phyloP scores from a whole-genome alignment of 1,140 invertebrate genomes.

The Micrasema longulum region DNA sequence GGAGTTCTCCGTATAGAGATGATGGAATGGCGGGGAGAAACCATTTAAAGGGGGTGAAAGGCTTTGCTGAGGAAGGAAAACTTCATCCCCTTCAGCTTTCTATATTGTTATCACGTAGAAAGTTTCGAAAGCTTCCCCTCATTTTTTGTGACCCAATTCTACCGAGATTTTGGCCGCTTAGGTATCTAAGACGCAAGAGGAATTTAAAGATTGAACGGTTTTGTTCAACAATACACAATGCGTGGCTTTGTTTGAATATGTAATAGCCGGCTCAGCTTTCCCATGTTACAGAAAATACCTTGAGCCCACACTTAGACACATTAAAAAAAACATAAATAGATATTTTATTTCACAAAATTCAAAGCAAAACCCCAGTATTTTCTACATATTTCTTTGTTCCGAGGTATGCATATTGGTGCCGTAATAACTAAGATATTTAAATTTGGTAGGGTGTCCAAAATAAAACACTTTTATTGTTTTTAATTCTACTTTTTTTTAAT shows the following conservation, averaged over 20 bases:
- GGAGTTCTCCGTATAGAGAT: conserved; percentile 34
- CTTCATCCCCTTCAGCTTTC: conserved; percentile 39
- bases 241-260: conserved; percentile 20
- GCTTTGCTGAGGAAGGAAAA: conserved; percentile 45
- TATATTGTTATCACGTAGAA: conserved; percentile 56
- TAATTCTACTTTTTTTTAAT: too few relatives aligned
- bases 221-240: conserved; percentile 9
- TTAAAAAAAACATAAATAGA: too few relatives aligned
- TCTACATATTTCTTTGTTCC: too few relatives aligned
- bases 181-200: conserved; percentile 30
- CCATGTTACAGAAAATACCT: conserved; percentile 1
- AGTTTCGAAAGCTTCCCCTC: conserved; percentile 50
- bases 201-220: conserved; percentile 37
- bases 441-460: too few relatives aligned
- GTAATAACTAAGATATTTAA: too few relatives aligned
- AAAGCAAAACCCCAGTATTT: neutral
- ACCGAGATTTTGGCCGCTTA: conserved; percentile 48
- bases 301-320: too few relatives aligned
- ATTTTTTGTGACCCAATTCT: conserved; percentile 54
- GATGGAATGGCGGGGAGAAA: conserved; percentile 30
- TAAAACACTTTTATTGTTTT: too few relatives aligned
- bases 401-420: too few relatives aligned
- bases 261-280: conserved; percentile 1
- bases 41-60: conserved; percentile 42
- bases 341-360: too few relatives aligned